Percentiles rank a stretch among this genome's conserved stretches.
These are phyloP conservation scores for Lasioglossum pauxillum DNA, from an alignment of 2,888 invertebrate species.

Conservation along the genomic window DNA sequence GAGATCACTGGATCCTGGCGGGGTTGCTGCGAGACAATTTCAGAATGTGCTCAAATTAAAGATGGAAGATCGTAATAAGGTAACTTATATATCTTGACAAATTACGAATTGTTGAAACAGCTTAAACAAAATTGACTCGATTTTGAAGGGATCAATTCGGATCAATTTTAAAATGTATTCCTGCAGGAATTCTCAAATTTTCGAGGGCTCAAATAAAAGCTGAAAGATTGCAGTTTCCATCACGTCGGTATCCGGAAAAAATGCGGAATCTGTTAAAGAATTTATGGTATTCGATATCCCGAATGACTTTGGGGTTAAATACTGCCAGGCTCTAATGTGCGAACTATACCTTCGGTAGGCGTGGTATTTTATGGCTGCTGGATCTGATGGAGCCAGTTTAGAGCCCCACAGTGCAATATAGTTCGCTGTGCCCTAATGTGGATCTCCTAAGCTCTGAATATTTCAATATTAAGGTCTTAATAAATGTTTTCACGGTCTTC, in stretches of 20 bases:
- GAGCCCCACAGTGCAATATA: not conserved
- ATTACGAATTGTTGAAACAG: too few relatives aligned
- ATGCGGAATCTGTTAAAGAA: not conserved
- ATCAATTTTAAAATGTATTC: not conserved
- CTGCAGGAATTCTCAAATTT: not conserved
- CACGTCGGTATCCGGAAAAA: not conserved
- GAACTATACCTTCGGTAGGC: not conserved
- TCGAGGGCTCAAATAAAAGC: not conserved
- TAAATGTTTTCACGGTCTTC: slow-evolving; percentile 15
- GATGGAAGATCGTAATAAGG: not conserved
- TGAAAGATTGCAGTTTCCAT: not conserved
- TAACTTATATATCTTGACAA: not conserved
- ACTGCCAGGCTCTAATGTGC: not conserved
- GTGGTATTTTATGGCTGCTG: not conserved
- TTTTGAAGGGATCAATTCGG: not conserved
- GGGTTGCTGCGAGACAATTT: not conserved
- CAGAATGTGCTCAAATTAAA: not conserved
- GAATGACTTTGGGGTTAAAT: not conserved
- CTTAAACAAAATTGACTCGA: not conserved
- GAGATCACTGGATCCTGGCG: not conserved
- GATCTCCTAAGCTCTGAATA: not conserved
- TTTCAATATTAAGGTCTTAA: slow-evolving; percentile 12
- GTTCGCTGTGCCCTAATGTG: not conserved
- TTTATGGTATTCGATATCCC: not conserved
- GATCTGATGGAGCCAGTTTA: not conserved